Evolutionary conservation across 64 coral and sea anemone species (phyloP), one percentile per base, ranked within the genome.

Genomic region (Astreopora myriophthalma): DNA sequence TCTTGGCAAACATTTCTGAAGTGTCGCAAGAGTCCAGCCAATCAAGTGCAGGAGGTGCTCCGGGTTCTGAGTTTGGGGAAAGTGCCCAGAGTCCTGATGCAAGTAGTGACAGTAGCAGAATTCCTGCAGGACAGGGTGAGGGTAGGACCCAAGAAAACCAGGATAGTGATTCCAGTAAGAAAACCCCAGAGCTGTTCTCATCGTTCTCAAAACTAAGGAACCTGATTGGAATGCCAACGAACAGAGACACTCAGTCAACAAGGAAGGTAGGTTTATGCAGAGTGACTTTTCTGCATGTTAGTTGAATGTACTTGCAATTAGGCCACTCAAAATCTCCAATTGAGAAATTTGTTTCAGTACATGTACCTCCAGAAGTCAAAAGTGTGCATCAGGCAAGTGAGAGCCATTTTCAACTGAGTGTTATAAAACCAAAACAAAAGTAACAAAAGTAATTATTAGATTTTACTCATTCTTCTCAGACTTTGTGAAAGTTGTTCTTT

Each of bases 81-180:
- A 64, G 57, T 63, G 57, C 57, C n/a, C 64, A 83, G 20, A 83
- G 79, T 81, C 84, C 86, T 79, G 95, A 96, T 1, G 95, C 74
- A 14, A 97, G 91, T 17, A 97, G 89, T 80, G 95, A 97, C 7
- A 97, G 95, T 55, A 94, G 91, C 38, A 89, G 63, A 30, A 97
- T 97, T 20, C 91, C 85, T 0, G 75, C 95, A 28, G 95, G 71
- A 46, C 91, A 97, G 66, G 92, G 91, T 23, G 87, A 73, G 1
- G 34, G n/a, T 34, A 83, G 22, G 25, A 22, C 26, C 17, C 48
- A 31, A 79, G 91, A 39, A 74, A 49, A 34, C 82, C 61, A 48
- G 75, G 58, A 76, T 6, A 26, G 49, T 48, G 38, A 84, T 64
- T 84, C 85, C 5, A 86, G 71, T 20, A 90, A 76, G 42, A 87